Conservation (phyloP, 2,888 invertebrate genomes). For the Xanthorhoe spadicearia region DNA sequence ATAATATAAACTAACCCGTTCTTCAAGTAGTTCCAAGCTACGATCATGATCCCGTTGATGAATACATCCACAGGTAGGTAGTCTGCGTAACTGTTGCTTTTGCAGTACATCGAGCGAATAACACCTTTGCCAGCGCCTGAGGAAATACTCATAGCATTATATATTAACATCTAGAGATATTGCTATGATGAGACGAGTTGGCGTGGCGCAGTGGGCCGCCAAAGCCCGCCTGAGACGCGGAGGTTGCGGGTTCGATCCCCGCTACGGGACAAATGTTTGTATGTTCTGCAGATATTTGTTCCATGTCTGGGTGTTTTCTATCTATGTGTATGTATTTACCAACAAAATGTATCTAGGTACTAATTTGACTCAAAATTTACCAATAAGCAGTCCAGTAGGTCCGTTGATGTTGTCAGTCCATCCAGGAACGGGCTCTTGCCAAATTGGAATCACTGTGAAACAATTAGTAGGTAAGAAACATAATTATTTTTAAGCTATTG, state of each 20-base stretch:
- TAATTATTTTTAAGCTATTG: no score
- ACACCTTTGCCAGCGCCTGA: slow-evolving; percentile 93
- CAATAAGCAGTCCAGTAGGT: slow-evolving; percentile 92
- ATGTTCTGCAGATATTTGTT: no score
- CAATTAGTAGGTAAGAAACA: neutral
- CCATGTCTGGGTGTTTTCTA: no score
- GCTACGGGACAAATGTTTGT: no score
- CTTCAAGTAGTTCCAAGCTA: slow-evolving; percentile 87
- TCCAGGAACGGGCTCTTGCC: slow-evolving; percentile 92
- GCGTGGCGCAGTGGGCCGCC: no score
- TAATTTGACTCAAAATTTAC: slow-evolving; percentile 41
- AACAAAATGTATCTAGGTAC: no score
- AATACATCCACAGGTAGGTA: slow-evolving; percentile 92
- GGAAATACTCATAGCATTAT: no score
- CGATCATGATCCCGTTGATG: slow-evolving; percentile 89
- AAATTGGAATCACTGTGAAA: slow-evolving; percentile 91
- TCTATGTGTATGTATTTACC: no score
- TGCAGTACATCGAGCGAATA: slow-evolving; percentile 94
- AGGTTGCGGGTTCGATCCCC: no score
- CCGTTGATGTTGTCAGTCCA: slow-evolving; percentile 97
- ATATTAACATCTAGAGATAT: no score
- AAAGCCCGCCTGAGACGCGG: no score
- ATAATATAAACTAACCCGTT: slow-evolving; percentile 69
- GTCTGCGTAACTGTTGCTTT: slow-evolving; percentile 90
- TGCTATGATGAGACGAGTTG: no score